These are phyloP conservation scores for Cathartes aura DNA, from an alignment of 2,113 vertebrate species.

Conservation along the genomic window DNA sequence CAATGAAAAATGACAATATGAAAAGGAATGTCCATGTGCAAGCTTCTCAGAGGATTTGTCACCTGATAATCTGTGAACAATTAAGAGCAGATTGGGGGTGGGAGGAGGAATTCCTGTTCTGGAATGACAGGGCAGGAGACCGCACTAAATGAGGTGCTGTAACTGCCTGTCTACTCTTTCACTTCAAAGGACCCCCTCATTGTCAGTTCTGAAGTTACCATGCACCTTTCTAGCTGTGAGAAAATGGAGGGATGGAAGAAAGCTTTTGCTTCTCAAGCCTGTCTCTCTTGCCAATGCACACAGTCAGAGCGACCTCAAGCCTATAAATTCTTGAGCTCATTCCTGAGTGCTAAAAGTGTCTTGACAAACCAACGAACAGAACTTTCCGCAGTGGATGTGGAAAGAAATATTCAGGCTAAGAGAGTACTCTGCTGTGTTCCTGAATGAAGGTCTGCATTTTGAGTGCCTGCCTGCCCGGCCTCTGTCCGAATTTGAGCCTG, in stretches of 20 bases:
- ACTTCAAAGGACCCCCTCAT: background rate
- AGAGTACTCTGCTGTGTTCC: background rate
- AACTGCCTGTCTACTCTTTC: background rate
- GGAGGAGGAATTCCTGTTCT: background rate
- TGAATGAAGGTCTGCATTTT: background rate
- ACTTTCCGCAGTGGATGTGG: background rate
- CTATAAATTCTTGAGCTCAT: background rate
- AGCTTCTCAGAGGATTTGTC: background rate
- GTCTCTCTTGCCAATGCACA: background rate
- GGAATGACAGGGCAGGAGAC: background rate
- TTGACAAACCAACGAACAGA: background rate
- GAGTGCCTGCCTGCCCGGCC: background rate
- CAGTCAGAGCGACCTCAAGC: background rate
- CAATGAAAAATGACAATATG: background rate
- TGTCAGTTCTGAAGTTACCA: background rate
- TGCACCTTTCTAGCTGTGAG: background rate
- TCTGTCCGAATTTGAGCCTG: background rate
- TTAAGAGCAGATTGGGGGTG: background rate
- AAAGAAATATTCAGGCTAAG: background rate
- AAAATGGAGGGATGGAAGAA: background rate
- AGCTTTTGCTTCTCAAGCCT: background rate
- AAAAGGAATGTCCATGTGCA: background rate
- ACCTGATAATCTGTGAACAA: background rate
- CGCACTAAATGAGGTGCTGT: background rate
- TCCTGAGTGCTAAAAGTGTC: background rate